Evolutionary conservation across 1,140 invertebrate species (phyloP).

Genomic region (Heliconius congener): DNA sequence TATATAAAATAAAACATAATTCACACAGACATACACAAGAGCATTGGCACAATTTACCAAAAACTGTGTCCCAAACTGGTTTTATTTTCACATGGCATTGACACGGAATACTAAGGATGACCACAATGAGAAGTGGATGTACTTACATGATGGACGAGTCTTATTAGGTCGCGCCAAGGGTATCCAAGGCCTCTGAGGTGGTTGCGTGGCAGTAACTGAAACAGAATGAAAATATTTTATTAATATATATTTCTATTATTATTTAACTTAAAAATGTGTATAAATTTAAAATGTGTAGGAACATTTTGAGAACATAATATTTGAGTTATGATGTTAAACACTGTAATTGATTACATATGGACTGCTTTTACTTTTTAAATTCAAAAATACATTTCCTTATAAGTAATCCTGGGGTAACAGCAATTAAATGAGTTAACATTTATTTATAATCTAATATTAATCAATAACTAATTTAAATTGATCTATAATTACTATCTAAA

Average conservation of each 20-base stretch:
- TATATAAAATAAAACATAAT: not conserved
- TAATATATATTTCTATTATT: not conserved
- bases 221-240: conserved; percentile 65
- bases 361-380: no score
- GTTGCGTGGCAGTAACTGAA: conserved; percentile 93
- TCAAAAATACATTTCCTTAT: not conserved
- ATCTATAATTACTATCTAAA: no score
- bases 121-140: conserved; percentile 36
- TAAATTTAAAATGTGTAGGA: no score
- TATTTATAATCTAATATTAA: not conserved
- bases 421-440: no score
- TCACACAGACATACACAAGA: not conserved
- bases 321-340: no score
- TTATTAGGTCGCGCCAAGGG: conserved; percentile 92
- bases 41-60: not conserved
- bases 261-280: not conserved
- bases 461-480: not conserved
- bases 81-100: conserved; percentile 35
- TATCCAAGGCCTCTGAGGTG: conserved; percentile 96
- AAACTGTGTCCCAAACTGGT: conserved; percentile 7
- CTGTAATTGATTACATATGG: no score
- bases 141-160: conserved; percentile 93
- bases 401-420: no score
- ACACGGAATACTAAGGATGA: conserved; percentile 41
- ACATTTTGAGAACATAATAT: no score